These are phyloP conservation scores for Chamaea fasciata DNA, from an alignment of 2,113 vertebrate species.

Conservation along the genomic window DNA sequence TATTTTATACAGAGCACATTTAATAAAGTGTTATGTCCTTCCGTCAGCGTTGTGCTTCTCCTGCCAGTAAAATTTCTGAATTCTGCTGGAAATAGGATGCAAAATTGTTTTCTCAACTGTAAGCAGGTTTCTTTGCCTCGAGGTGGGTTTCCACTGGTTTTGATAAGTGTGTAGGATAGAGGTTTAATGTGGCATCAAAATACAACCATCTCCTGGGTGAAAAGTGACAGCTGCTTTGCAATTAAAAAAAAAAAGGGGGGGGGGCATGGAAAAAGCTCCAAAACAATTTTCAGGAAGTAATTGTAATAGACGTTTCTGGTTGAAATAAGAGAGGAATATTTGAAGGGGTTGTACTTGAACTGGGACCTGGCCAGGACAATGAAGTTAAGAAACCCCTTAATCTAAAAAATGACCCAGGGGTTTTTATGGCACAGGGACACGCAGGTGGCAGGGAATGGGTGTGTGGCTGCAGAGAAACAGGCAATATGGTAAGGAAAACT, in stretches of 20 bases:
- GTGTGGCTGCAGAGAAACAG: neutral
- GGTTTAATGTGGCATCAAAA: neutral
- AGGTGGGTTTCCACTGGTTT: neutral
- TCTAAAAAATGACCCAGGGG: neutral
- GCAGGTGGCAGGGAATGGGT: rapidly evolving
- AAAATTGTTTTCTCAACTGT: neutral
- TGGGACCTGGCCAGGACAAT: neutral
- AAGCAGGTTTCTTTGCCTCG: neutral
- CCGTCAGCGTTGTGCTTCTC: neutral
- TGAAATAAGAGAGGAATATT: neutral
- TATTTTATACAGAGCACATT: neutral
- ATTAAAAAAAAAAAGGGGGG: neutral
- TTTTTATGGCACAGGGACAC: neutral
- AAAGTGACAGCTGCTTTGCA: neutral
- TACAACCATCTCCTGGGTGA: neutral
- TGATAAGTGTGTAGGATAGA: neutral
- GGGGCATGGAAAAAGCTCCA: rapidly evolving
- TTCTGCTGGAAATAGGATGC: neutral
- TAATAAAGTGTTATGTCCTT: neutral
- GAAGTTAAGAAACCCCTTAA: neutral
- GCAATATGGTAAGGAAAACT: neutral
- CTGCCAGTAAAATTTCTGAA: neutral
- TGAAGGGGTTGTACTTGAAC: neutral
- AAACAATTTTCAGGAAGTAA: neutral
- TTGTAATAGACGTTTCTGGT: neutral